phyloP scores from a whole-genome alignment of 1,140 invertebrate species.

The Stratiolaelaps scimitus region DNA sequence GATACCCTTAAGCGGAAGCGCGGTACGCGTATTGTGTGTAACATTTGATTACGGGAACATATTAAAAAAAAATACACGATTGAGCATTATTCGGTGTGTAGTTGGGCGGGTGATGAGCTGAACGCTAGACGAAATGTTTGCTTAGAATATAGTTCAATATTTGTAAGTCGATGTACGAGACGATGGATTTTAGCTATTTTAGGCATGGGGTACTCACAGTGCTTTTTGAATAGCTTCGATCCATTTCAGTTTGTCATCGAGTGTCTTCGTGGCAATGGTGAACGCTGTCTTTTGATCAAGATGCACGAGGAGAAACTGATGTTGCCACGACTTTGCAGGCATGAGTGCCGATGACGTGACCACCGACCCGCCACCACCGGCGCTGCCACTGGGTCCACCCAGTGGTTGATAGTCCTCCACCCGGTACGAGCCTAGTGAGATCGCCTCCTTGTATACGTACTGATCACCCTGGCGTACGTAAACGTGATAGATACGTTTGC shows the following conservation, averaged over 20 bases:
- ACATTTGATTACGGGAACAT: too few relatives aligned
- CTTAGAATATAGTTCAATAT: too few relatives aligned
- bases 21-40: too few relatives aligned
- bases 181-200: not conserved
- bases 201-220: slow-evolving; percentile 51
- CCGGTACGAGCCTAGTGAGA: slow-evolving; percentile 68
- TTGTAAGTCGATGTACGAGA: too few relatives aligned
- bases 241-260: slow-evolving; percentile 76
- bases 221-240: slow-evolving; percentile 79
- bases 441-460: slow-evolving; percentile 74
- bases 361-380: slow-evolving; percentile 4
- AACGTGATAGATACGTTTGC: too few relatives aligned
- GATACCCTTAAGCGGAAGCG: too few relatives aligned
- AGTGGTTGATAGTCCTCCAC: slow-evolving; percentile 55
- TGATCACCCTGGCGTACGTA: slow-evolving; percentile 61
- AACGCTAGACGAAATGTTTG: too few relatives aligned
- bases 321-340: slow-evolving; percentile 38
- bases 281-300: slow-evolving; percentile 66
- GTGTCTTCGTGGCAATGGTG: slow-evolving; percentile 75
- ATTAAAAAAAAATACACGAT: too few relatives aligned
- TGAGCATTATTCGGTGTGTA: too few relatives aligned
- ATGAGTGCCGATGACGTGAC: not conserved
- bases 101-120: too few relatives aligned
- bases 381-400: not conserved
- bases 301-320: slow-evolving; percentile 52